Conservation (phyloP, 2,888 invertebrate species). For the Chalcis sispes region DNA sequence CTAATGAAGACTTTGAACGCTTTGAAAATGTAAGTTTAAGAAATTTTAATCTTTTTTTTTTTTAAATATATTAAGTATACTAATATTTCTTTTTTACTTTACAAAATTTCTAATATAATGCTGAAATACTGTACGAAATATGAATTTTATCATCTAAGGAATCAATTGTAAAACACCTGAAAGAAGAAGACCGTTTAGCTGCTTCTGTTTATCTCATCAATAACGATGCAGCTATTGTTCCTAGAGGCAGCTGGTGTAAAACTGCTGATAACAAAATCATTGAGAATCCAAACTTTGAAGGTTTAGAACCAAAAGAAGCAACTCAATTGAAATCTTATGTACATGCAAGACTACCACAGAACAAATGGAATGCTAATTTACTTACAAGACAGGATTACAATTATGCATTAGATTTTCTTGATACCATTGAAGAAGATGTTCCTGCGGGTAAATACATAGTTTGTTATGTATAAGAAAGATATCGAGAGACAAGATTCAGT, state of each 20-base stretch:
- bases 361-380: slow-evolving; percentile 86
- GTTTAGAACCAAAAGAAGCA: slow-evolving; percentile 81
- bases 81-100: too few species aligned
- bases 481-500: neutral
- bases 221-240: slow-evolving; percentile 86
- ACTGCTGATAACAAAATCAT: slow-evolving; percentile 84
- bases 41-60: slow-evolving; percentile 6
- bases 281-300: slow-evolving; percentile 84
- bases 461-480: too few species aligned
- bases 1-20: slow-evolving; percentile 61
- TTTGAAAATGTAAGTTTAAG: slow-evolving; percentile 46
- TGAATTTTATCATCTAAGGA: slow-evolving; percentile 69
- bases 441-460: slow-evolving; percentile 79
- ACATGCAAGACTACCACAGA: slow-evolving; percentile 84
- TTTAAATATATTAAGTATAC: neutral
- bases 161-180: slow-evolving; percentile 78
- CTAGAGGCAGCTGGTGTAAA: slow-evolving; percentile 87
- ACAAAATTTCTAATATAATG: neutral
- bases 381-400: slow-evolving; percentile 89
- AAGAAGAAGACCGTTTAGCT: slow-evolving; percentile 88
- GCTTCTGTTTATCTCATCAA: slow-evolving; percentile 84
- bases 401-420: slow-evolving; percentile 90
- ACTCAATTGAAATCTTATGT: slow-evolving; percentile 85
- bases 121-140: neutral
- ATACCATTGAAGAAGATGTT: slow-evolving; percentile 87